These are phyloP conservation scores for Neopipo cinnamomea DNA, from an alignment of 2,113 vertebrate species.

Conservation along the genomic window DNA sequence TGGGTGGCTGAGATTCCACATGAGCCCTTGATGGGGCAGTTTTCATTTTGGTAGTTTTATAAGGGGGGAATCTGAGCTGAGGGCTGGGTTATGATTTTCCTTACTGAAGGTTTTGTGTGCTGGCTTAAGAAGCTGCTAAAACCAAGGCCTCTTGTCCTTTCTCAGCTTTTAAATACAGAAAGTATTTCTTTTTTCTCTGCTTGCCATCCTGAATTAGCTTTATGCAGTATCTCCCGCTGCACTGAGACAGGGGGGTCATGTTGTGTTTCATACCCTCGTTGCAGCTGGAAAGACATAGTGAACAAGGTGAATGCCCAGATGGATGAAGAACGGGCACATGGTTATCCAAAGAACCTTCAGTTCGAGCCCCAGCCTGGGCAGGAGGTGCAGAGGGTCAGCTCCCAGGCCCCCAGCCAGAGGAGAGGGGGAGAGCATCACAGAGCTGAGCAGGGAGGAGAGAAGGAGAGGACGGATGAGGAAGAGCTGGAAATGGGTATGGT, in stretches of 20 bases:
- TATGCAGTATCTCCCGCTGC: neutral
- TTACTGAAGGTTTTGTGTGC: neutral
- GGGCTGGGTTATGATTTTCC: neutral
- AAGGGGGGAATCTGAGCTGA: neutral
- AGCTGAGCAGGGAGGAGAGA: neutral
- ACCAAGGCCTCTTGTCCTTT: neutral
- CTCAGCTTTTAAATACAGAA: neutral
- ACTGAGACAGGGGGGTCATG: neutral
- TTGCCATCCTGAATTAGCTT: neutral
- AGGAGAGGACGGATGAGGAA: neutral
- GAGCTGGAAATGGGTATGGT: slow-evolving; percentile 46
- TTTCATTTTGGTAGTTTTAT: neutral
- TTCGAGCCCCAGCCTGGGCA: neutral
- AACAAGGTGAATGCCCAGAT: slow-evolving; percentile 21
- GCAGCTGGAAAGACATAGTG: slow-evolving; percentile 57
- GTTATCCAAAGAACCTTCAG: neutral
- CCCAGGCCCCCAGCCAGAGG: neutral
- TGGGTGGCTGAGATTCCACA: neutral
- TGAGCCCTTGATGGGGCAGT: neutral
- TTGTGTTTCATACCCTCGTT: neutral
- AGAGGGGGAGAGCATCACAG: neutral
- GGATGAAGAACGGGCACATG: neutral
- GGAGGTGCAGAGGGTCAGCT: neutral
- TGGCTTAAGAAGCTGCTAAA: neutral
- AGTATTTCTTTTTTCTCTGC: neutral